phyloP scores from a whole-genome alignment of 64 coral and sea anemone genomes.

The Stichodactyla mertensii region DNA sequence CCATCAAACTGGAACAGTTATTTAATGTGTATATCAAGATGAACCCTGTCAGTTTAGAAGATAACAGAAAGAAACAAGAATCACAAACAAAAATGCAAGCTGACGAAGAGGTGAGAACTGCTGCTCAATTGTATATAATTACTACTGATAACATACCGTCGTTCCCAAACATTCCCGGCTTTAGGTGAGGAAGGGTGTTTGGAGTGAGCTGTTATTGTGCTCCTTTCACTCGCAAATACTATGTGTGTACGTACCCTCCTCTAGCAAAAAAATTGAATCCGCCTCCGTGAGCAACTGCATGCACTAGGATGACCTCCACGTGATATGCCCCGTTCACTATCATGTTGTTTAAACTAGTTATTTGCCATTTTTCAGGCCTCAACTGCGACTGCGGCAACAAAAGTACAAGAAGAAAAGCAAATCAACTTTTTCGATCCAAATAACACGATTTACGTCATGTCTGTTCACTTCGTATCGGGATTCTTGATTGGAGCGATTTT shows the following conservation, averaged over 20 bases:
- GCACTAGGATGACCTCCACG: too few species aligned
- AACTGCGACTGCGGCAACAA: neutral
- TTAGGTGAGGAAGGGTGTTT: too few species aligned
- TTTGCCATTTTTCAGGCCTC: neutral
- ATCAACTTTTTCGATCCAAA: constrained; percentile 25
- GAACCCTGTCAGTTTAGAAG: neutral
- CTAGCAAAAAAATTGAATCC: too few species aligned
- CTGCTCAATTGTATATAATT: too few species aligned
- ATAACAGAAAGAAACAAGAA: neutral
- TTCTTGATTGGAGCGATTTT: constrained; percentile 4
- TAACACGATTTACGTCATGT: constrained; percentile 5
- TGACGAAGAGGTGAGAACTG: neutral
- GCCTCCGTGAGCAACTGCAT: too few species aligned
- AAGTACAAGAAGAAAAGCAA: neutral
- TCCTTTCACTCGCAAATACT: too few species aligned
- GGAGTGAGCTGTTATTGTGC: too few species aligned
- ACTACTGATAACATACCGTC: too few species aligned
- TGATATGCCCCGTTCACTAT: too few species aligned
- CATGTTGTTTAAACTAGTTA: neutral
- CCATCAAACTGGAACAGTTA: constrained; percentile 9
- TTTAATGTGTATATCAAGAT: constrained; percentile 26
- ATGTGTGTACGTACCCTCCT: too few species aligned
- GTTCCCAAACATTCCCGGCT: too few species aligned
- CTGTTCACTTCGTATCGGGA: neutral
- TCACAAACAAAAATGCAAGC: neutral